Conservation (phyloP, 2,113 vertebrate species). For the Myrmophylax atrothorax region DNA sequence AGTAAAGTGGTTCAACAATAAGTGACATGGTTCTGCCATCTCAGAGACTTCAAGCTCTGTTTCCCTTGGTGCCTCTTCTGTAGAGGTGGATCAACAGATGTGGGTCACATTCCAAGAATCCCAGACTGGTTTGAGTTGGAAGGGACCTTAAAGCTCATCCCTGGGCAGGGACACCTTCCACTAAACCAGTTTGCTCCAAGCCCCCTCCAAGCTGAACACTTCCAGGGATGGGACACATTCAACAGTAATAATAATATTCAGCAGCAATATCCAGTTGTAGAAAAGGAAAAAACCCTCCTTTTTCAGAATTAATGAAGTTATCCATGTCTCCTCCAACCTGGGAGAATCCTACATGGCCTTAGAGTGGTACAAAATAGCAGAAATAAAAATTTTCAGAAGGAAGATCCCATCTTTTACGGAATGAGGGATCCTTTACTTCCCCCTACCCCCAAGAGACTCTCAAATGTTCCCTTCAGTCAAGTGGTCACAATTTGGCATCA, state of each 20-base stretch:
- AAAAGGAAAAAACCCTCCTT: not conserved
- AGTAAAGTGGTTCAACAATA: not conserved
- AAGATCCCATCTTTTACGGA: not conserved
- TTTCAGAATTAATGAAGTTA: not conserved
- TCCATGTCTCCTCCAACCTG: not conserved
- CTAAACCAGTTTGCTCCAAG: not conserved
- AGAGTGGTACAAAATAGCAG: not conserved
- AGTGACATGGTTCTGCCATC: not conserved
- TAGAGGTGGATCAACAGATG: accelerated
- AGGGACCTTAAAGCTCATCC: not conserved
- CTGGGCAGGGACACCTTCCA: not conserved
- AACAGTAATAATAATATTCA: too few relatives aligned
- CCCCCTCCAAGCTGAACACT: not conserved
- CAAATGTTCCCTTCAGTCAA: not conserved
- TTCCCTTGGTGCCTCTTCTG: not conserved
- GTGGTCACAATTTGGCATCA: not conserved
- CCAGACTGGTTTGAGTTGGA: too few relatives aligned
- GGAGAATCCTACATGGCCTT: not conserved
- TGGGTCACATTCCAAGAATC: not conserved
- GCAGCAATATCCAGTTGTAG: not conserved
- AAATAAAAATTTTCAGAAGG: not conserved
- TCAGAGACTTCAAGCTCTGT: not conserved
- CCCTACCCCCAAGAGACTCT: not conserved
- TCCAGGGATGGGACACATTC: too few relatives aligned
- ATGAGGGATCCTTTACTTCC: not conserved